Base-by-base conservation (phyloP, 2,113 vertebrate genomes). In the Galemys pyrenaicus region DNA sequence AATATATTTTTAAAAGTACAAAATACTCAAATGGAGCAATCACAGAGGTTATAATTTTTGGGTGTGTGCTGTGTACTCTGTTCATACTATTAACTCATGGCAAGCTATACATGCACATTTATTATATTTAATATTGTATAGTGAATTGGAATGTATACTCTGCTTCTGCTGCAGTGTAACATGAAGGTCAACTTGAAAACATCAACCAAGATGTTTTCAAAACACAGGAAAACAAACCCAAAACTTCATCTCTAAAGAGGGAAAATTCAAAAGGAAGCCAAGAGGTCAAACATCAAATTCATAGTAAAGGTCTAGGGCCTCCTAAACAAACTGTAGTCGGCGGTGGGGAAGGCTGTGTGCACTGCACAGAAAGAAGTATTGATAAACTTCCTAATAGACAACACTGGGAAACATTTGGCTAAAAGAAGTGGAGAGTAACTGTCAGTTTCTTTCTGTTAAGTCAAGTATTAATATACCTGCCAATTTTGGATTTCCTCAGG, bases 1-100 rank as follows among this genome's bases (percentile, higher is more conserved):
- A 99, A 99, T 99, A 99, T 56, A 51, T 99, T 99, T 99, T 99
- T 99, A 99, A 99, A 99, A 99, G 99, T 99, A 99, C 99, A 99
- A 99, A 99, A 99, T 99, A 99, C 99, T 99, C 99, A 99, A 99
- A 99, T 99, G 99, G 99, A 99, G 99, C 99, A 99, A 99, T 99
- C 99, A 99, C 99, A 99, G 99, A 99, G 99, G 99, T 99, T 99
- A 99, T 99, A 98, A 99, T 98, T 98, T 99, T 98, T 99, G 99
- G 99, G 99, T 99, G 99, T 99, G 99, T 99, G 99, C 99, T 99
- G 99, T 99, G 99, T 99, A 99, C 99, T 99, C 99, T 99, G 99
- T 99, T 99, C 99, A 99, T 99, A 99, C 99, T 99, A 99, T 99
- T 98, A 99, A 99, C 99, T 99, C 99, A 99, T 99, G 99, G 99